Evolutionary conservation across 2,797 vertebrate genomes (phyloP), one percentile per base, ranked within the genome.

Genomic region (Pithecia hirsuta): DNA sequence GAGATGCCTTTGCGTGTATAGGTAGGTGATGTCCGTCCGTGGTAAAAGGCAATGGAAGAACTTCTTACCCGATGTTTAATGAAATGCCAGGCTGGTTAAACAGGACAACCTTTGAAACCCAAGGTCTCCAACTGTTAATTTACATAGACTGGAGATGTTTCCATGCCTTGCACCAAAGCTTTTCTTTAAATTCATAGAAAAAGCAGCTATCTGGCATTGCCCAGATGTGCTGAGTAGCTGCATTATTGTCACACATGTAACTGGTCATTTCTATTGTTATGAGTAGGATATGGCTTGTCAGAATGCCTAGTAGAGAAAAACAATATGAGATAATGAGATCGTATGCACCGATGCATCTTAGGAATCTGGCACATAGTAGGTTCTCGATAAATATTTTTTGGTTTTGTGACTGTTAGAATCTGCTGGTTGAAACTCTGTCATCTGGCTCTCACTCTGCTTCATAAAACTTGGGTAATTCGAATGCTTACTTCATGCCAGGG

Each of bases 21-120:
- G 39, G 4, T 10, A 12, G 59, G 61, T 11, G 22, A 4, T 4
- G 11, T 9, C 46, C 22, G 10, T 6, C 52, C 0, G 0, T 17
- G 24, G 74, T 5, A 12, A 91, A 75, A 78, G 33, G 7, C 12
- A 13, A 3, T 9, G 22, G 72, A 84, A 74, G 90, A 55, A 46
- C 8, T 79, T 89, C 41, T 39, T 78, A 10, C 3, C 5, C 0
- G 4, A 11, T 0, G 14, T 41, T 50, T 74, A 14, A 17, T 26
- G 52, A 85, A 78, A 75, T 70, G 41, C 76, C 59, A 70, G 46
- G 28, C 30, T 70, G 41, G 46, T 57, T 67, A 22, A 5, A 46
- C 81, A 59, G 20, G 28, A 26, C 30, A n/a, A 17, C 9, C 7
- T 24, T 74, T 39, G 17, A 20, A 91, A 91, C 28, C 7, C 41